Evolutionary conservation across 2,797 vertebrate genomes (phyloP), one percentile per base, ranked within the genome.

Genomic region (Gymnopithys bicolor): DNA sequence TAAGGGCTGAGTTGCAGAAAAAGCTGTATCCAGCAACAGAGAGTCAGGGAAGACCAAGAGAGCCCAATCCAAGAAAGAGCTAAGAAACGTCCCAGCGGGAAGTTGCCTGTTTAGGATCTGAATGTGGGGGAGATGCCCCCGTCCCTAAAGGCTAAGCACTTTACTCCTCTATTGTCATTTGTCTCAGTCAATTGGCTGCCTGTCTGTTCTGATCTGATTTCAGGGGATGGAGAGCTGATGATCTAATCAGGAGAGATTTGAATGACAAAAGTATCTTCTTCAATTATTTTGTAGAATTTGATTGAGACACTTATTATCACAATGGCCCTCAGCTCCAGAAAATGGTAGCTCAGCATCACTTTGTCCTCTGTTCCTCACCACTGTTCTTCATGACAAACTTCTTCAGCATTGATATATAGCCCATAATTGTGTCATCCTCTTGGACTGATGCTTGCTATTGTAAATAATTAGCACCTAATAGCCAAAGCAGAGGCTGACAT

Each of bases 381-480:
- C 22, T 2, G 3, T 6, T 93, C 33, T 68, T 74, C 69, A 52
- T 35, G 32, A 84, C 35, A 49, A 84, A 71, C 51, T 84, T 71
- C 49, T 66, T 84, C 64, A 85, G 43, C 55, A 22, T 21, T 37
- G n/a, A 87, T 49, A 5, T n/a, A 59, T 25, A 62, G 52, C 46
- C 58, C 66, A 32, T 73, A 78, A 48, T 30, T 33, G 35, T 92
- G 90, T 69, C 69, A 69, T 35, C 39, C 64, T 33, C 84, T 93
- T 62, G 55, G 73, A 48, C 37, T 89, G 81, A 67, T 87, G 81
- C 77, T 90, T 84, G 63, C 68, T 93, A 80, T 74, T 75, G 51
- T 73, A 66, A 86, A 60, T 84, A 75, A 89, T 94, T 92, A 89
- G 25, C 74, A 92, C 46, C 46, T 87, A 68, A 28, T 5, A 92